These are phyloP conservation scores for Lasiurus borealis DNA, from an alignment of 2,113 vertebrate species.

Conservation along the genomic window DNA sequence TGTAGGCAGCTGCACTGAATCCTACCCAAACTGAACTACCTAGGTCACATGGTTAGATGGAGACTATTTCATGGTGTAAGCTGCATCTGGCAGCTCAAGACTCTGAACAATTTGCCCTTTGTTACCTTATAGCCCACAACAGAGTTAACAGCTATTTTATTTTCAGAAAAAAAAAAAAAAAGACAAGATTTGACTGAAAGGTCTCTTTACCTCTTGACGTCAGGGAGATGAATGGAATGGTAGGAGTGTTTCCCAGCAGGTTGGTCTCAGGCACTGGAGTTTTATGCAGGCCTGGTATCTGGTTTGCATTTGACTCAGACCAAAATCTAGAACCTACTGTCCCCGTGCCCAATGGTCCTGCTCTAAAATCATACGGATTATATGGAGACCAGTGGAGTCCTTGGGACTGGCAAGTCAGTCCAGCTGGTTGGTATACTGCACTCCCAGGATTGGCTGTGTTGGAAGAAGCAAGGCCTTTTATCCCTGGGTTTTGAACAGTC, in stretches of 20 bases:
- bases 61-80: not conserved
- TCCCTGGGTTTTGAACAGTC: conserved; percentile 59
- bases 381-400: not conserved
- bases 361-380: rapidly evolving
- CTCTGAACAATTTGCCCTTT: not conserved
- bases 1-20: not conserved
- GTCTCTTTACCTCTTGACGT: conserved; percentile 73
- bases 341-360: not conserved
- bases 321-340: not conserved
- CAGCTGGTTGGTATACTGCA: not conserved
- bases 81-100: not conserved
- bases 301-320: conserved; percentile 12
- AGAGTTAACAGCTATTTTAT: not conserved
- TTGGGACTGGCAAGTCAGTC: not conserved
- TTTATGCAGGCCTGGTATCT: conserved; percentile 65
- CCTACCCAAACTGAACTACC: not conserved
- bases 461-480: not conserved
- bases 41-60: not conserved
- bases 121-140: not conserved
- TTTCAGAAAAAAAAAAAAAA: conserved; percentile 41
- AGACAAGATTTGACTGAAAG: not conserved
- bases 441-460: rapidly evolving
- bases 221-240: conserved; percentile 50
- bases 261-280: conserved; percentile 84
- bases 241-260: not conserved